phyloP scores from a whole-genome alignment of 1,140 invertebrate genomes.

The Drosophila ohnishii region DNA sequence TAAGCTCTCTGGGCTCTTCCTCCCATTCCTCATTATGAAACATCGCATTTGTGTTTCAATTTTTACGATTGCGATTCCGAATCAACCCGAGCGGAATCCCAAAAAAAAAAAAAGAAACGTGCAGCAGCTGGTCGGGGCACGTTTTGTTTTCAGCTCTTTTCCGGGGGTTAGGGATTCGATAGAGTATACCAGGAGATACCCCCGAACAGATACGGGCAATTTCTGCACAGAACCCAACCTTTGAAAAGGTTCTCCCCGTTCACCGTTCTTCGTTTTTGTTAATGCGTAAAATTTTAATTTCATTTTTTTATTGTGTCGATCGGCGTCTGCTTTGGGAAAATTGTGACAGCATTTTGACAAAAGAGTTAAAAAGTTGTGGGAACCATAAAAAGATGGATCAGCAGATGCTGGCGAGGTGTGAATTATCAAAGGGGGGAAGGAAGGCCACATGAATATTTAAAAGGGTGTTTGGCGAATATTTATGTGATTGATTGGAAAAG shows the following conservation, averaged over 20 bases:
- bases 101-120: slow-evolving; percentile 42
- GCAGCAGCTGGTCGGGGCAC: slow-evolving; percentile 64
- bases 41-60: slow-evolving; percentile 75
- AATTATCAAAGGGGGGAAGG: slow-evolving; percentile 35
- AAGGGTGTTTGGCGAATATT: neutral
- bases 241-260: slow-evolving; percentile 43
- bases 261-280: slow-evolving; percentile 43
- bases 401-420: slow-evolving; percentile 66
- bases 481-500: slow-evolving; percentile 17
- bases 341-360: slow-evolving; percentile 73
- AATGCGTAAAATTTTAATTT: slow-evolving; percentile 82
- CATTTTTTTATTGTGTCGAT: slow-evolving; percentile 67
- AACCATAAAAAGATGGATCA: slow-evolving; percentile 37
- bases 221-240: slow-evolving; percentile 44
- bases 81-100: slow-evolving; percentile 33
- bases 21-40: slow-evolving; percentile 58
- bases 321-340: slow-evolving; percentile 58
- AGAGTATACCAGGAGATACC: slow-evolving; percentile 38
- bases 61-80: slow-evolving; percentile 57
- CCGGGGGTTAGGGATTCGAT: slow-evolving; percentile 29
- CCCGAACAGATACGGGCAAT: slow-evolving; percentile 71
- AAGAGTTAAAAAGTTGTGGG: slow-evolving; percentile 80
- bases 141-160: slow-evolving; percentile 43
- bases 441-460: slow-evolving; percentile 5
- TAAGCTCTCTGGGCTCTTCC: slow-evolving; percentile 62